These are phyloP conservation scores for Holothuria scabra DNA, from an alignment of 53 echinoderm and acorn worm genomes.

Conservation along the genomic window DNA sequence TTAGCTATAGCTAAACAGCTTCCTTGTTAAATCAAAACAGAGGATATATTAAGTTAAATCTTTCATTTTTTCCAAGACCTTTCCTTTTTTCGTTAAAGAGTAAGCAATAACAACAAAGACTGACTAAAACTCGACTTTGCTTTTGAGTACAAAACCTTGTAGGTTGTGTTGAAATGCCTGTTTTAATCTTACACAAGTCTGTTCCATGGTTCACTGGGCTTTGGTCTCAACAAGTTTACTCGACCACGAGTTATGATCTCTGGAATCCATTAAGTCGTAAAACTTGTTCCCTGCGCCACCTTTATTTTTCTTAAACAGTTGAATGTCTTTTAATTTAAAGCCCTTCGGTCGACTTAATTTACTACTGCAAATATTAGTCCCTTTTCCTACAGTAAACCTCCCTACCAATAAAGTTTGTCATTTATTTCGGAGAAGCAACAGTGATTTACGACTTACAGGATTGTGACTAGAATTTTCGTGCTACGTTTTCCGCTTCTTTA, in stretches of 20 bases:
- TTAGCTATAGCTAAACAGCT: too few species aligned
- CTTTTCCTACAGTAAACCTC: not conserved
- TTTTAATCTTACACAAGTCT: not conserved
- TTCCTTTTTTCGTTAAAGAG: too few species aligned
- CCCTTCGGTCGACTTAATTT: not conserved
- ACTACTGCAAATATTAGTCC: conserved; percentile 31
- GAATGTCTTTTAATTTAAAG: conserved; percentile 13
- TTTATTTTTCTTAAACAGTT: conserved; percentile 11
- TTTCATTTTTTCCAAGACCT: too few species aligned
- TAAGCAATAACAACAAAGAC: too few species aligned
- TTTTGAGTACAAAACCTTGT: too few species aligned
- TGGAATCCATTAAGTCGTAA: conserved; percentile 29
- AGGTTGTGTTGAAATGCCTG: not conserved
- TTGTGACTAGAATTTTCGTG: not conserved
- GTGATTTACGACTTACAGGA: conserved; percentile 26
- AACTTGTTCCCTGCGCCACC: conserved; percentile 8
- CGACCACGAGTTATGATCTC: not conserved
- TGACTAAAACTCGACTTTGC: too few species aligned
- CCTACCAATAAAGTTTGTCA: not conserved
- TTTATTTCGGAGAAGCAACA: not conserved
- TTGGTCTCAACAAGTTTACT: not conserved
- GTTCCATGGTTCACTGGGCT: conserved; percentile 22
- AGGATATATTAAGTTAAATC: too few species aligned
- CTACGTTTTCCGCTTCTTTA: too few species aligned
- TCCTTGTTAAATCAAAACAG: too few species aligned